Evolutionary conservation across 2,113 vertebrate species (phyloP).

Genomic region (Eidolon helvum): DNA sequence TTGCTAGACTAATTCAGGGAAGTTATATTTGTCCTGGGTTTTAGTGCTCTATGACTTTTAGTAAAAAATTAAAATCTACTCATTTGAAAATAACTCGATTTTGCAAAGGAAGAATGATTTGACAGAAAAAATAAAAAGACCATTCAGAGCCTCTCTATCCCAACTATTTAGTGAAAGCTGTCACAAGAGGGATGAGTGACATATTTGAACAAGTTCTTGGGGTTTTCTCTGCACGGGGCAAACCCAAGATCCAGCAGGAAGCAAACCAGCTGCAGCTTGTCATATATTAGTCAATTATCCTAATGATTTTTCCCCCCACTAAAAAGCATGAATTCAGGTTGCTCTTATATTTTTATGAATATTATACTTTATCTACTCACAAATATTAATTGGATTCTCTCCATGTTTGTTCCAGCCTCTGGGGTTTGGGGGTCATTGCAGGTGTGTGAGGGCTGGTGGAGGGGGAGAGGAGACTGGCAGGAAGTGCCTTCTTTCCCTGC

Average conservation of each 20-base stretch:
- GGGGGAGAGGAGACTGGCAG: conserved; percentile 44
- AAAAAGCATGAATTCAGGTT: conserved; percentile 53
- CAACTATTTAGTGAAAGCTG: conserved; percentile 68
- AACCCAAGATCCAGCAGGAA: conserved; percentile 60
- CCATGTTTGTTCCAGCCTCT: conserved; percentile 49
- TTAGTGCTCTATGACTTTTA: conserved; percentile 21
- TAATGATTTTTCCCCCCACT: conserved; percentile 55
- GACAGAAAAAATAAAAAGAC: conserved; percentile 54
- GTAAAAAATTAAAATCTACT: conserved; percentile 67
- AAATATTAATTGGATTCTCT: conserved; percentile 74
- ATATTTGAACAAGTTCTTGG: conserved; percentile 68
- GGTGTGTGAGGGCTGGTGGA: not conserved
- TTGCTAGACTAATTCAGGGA: not conserved
- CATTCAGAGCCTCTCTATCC: conserved; percentile 70
- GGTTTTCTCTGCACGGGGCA: conserved; percentile 66
- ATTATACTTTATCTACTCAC: conserved; percentile 56
- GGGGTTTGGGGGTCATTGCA: conserved; percentile 60
- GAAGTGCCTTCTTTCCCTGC: conserved; percentile 44
- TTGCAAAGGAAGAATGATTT: conserved; percentile 66
- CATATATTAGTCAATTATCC: conserved; percentile 76
- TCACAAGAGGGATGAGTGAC: conserved; percentile 68
- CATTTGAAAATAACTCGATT: conserved; percentile 60
- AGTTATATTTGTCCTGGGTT: not conserved
- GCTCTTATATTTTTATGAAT: conserved; percentile 50
- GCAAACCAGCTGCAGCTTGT: conserved; percentile 73